Percentiles rank a stretch among this genome's conserved stretches.
These are phyloP conservation scores for Cryptoblepharus egeriae DNA, from an alignment of 2,797 vertebrate genomes.

Conservation along the genomic window DNA sequence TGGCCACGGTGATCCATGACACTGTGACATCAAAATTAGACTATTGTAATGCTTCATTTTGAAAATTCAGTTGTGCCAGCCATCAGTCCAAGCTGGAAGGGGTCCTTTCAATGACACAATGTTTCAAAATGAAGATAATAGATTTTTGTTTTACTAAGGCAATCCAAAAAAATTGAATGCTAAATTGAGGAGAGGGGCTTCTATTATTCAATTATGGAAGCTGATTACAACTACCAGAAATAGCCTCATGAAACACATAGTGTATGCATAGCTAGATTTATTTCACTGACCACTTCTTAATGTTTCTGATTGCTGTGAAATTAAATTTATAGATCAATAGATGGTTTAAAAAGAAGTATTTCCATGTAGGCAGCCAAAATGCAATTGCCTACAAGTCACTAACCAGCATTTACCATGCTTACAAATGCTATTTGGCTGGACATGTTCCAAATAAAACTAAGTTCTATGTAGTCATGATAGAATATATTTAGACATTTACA, in stretches of 20 bases:
- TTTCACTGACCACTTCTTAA: background rate
- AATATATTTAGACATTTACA: background rate
- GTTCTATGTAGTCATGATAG: background rate
- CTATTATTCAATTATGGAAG: background rate
- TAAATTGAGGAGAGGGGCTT: background rate
- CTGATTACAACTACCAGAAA: background rate
- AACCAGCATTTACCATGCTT: background rate
- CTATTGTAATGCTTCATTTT: too few relatives aligned
- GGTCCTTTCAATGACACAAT: background rate
- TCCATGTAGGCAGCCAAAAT: background rate
- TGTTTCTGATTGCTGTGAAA: background rate
- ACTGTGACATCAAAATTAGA: too few relatives aligned
- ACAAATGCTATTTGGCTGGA: background rate
- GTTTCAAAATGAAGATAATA: background rate
- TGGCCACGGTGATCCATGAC: too few relatives aligned
- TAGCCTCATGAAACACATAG: conserved; percentile 11
- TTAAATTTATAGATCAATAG: background rate
- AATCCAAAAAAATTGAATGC: background rate
- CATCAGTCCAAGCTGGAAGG: too few relatives aligned
- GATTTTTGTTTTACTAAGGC: background rate
- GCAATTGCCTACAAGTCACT: background rate
- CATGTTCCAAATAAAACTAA: background rate
- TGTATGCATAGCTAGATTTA: background rate
- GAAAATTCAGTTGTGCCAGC: too few relatives aligned
- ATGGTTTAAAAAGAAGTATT: conserved; percentile 7